These are phyloP conservation scores for Halisarca cf. caerulea DNA, from an alignment of 37 sponge, comb jelly and placozoan genomes.

Conservation along the genomic window DNA sequence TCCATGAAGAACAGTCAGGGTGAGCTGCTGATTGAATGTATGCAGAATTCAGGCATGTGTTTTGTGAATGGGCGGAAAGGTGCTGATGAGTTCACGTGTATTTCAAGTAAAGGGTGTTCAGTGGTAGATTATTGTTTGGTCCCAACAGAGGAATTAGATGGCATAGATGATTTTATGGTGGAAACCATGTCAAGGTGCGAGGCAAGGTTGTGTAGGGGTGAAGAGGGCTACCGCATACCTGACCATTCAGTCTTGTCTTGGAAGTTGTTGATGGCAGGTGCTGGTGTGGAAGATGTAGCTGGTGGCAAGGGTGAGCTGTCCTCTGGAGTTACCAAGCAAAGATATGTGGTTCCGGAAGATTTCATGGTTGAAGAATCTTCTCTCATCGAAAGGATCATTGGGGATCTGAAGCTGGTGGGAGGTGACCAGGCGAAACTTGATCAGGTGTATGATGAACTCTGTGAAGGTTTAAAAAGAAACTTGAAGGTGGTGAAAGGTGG, in stretches of 20 bases:
- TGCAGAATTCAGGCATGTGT: conserved; percentile 4
- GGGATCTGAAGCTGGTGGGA: neutral
- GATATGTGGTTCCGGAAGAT: neutral
- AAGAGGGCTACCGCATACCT: conserved; percentile 12
- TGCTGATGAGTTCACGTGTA: conserved; percentile 1
- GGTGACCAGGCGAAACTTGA: conserved; percentile 14
- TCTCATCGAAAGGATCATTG: neutral
- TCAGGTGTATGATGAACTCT: neutral
- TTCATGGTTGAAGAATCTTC: neutral
- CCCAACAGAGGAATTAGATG: neutral
- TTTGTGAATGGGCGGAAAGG: neutral
- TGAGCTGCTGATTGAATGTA: neutral
- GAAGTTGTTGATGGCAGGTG: neutral
- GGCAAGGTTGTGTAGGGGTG: neutral
- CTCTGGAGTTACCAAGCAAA: neutral
- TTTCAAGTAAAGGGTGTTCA: neutral
- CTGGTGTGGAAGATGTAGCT: too few relatives aligned
- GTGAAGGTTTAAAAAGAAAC: neutral
- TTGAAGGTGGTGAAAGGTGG: neutral
- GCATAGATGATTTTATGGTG: neutral
- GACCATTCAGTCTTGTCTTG: conserved; percentile 4
- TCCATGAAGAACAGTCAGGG: too few relatives aligned
- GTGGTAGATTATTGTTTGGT: too few relatives aligned
- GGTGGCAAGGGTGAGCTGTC: neutral
- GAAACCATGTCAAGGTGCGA: conserved; percentile 10